Base-by-base conservation (phyloP, 2,888 invertebrate species). In the Nemurella pictetii region DNA sequence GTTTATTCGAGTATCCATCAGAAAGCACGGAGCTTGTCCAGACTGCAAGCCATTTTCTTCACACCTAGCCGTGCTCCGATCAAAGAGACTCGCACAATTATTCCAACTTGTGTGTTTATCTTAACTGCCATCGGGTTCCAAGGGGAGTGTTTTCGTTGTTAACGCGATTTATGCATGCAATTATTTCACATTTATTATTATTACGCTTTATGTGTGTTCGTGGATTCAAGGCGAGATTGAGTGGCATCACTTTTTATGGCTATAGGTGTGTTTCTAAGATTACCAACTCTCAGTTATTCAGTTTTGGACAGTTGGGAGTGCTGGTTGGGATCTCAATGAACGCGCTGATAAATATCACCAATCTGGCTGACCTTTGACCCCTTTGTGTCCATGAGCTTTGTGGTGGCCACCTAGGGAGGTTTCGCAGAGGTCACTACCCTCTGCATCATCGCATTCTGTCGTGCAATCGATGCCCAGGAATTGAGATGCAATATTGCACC, bases 291-390 rank as follows among this genome's bases (percentile, higher is more conserved):
- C 55, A 55, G 9, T 55, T 55, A 20, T 55, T 20, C 55, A 55
- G 1, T 55, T 55, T 55, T 55, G 55, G 55, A 55, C 55, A 55
- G 55, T 55, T 55, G 55, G 55, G 55, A 20, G 55, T 55, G 55
- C 55, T 55, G 55, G 55, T 20, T 55, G 55, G 35, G 55, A 55
- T 55, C 55, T 20, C 55, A 7, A 55, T 55, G 75, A 75, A 75
- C n/a, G 75, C 27, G 4, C 75, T 75, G 75, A 75, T 75, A 75
- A 26, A 75, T 26, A 75, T 26, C 75, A 28, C 27, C 75, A 9
- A 75, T 75, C 75, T 75, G 9, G 75, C 9, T 75, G 75, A 75
- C 75, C 75, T 75, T 28, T 75, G 26, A 7, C 75, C 75, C 27
- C 75, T 25, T 9, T 15, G 36, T 36, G n/a, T n/a, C n/a, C n/a